Conservation (phyloP, 35 echinoderm and acorn worm genomes). For the Apostichopus japonicus region DNA sequence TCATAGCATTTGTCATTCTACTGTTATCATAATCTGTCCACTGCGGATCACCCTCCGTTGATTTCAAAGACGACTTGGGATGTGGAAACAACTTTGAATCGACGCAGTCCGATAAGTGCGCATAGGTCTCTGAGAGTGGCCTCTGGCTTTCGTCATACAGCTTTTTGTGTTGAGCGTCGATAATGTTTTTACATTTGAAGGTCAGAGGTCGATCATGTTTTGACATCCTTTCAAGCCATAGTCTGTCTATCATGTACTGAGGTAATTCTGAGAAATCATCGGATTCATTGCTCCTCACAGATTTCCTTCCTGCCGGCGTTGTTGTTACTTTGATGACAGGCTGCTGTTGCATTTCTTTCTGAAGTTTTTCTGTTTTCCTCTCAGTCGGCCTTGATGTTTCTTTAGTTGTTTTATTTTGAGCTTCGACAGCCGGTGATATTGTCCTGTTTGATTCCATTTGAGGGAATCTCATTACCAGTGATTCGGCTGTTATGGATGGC, state of each 20-base stretch:
- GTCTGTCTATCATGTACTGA: conserved; percentile 82
- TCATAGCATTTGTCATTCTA: conserved; percentile 70
- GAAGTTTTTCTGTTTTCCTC: background rate
- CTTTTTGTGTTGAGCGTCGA: conserved; percentile 86
- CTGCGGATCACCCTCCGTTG: conserved; percentile 7
- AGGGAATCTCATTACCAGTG: background rate
- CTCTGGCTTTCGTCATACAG: conserved; percentile 62
- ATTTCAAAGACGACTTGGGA: background rate
- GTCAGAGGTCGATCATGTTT: conserved; percentile 83
- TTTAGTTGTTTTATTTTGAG: conserved; percentile 11
- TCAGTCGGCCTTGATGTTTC: background rate
- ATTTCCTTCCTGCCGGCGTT: background rate
- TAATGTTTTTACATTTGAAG: conserved; percentile 98
- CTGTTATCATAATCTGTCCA: conserved; percentile 34
- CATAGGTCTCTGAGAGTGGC: conserved; percentile 74
- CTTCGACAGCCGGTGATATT: conserved; percentile 25
- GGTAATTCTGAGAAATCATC: conserved; percentile 64
- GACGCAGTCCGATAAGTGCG: conserved; percentile 76
- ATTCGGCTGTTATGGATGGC: background rate
- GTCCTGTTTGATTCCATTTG: conserved; percentile 36
- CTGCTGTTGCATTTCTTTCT: background rate
- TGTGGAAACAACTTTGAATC: conserved; percentile 79
- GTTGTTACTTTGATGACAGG: conserved; percentile 11
- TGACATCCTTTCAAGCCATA: conserved; percentile 69
- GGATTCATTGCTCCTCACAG: background rate